Evolutionary conservation across 1,140 invertebrate species (phyloP).

Genomic region (Brachionus plicatilis): DNA sequence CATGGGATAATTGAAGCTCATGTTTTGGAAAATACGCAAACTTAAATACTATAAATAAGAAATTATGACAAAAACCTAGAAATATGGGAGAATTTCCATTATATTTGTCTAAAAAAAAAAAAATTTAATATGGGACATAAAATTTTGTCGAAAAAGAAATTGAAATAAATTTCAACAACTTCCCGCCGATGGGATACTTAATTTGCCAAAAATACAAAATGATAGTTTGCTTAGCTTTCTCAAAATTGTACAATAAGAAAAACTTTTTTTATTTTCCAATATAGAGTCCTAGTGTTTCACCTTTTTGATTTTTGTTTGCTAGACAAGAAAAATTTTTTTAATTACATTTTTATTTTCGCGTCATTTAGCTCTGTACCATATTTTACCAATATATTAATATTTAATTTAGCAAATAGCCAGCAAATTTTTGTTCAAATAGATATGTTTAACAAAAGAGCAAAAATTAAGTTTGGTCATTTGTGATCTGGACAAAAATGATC

Average conservation of each 20-base stretch:
- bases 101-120: not conserved
- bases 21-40: not conserved
- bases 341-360: not conserved
- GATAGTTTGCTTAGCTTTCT: not conserved
- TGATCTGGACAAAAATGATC: not conserved
- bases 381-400: not conserved
- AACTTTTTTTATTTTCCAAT: not conserved
- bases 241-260: not conserved
- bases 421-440: not conserved
- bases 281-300: not conserved
- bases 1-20: constrained; percentile 15
- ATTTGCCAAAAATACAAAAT: not conserved
- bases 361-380: not conserved
- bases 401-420: not conserved
- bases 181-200: not conserved
- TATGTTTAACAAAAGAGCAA: not conserved
- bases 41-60: not conserved
- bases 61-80: constrained; percentile 12
- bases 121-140: constrained; percentile 16
- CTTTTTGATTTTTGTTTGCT: not conserved
- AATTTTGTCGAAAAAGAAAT: not conserved
- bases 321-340: not conserved
- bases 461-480: not conserved
- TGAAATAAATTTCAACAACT: not conserved
- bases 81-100: not conserved